Conservation (phyloP, 2,888 invertebrate species). For the Epinotia bilunana region DNA sequence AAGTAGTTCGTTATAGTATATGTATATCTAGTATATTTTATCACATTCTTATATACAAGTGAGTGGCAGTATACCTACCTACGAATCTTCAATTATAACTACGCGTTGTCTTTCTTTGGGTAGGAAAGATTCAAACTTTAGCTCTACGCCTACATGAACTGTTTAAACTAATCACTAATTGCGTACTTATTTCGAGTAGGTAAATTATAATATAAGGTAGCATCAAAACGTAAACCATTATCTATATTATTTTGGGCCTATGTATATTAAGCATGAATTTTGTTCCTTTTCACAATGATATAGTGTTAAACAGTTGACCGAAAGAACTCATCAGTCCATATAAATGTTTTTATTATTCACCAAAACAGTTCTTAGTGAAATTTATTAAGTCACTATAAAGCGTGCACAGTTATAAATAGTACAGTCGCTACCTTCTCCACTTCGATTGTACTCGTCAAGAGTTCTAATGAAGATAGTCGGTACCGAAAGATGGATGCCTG, state of each 20-base stretch:
- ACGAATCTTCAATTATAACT: conserved; percentile 28
- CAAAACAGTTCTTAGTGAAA: background rate
- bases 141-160: conserved; percentile 28
- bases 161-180: conserved; percentile 34
- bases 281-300: conserved; percentile 5
- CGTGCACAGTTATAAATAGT: too few relatives aligned
- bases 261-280: conserved; percentile 15
- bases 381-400: background rate
- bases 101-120: conserved; percentile 36
- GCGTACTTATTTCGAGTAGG: conserved; percentile 30
- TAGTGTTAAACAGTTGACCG: background rate
- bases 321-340: background rate
- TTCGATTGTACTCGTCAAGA: too few relatives aligned
- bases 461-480: too few relatives aligned
- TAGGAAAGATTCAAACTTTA: conserved; percentile 29
- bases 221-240: conserved; percentile 12
- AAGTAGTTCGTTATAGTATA: conserved; percentile 19
- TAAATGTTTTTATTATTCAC: background rate
- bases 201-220: conserved; percentile 24
- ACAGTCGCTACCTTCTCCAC: too few relatives aligned
- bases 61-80: conserved; percentile 43
- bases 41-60: conserved; percentile 44
- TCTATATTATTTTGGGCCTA: background rate
- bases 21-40: conserved; percentile 37
- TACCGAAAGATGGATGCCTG: too few relatives aligned